Conservation (phyloP, 1,140 invertebrate genomes). For the Diachasmimorpha longicaudata region DNA sequence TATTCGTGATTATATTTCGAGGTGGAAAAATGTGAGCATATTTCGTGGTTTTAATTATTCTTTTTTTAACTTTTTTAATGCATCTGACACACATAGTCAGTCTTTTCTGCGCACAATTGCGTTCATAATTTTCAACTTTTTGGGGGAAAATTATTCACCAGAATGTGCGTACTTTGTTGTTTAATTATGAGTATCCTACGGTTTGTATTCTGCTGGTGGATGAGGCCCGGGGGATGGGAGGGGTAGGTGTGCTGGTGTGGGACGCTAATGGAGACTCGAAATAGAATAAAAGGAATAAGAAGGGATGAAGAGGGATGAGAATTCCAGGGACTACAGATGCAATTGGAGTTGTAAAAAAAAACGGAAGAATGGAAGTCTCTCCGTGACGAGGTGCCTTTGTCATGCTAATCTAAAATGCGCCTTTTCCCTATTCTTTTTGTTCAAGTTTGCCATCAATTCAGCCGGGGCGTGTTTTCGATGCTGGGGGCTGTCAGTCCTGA, state of each 20-base stretch:
- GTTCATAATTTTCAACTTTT: neutral
- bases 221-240: neutral
- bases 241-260: too few species aligned
- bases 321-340: neutral
- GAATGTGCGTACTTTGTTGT: neutral
- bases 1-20: neutral
- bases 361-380: neutral
- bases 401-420: conserved; percentile 27
- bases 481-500: conserved; percentile 89
- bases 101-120: neutral
- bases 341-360: conserved; percentile 1
- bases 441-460: conserved; percentile 92
- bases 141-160: neutral
- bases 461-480: conserved; percentile 88
- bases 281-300: neutral
- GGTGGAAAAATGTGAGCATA: neutral
- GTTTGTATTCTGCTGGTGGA: neutral
- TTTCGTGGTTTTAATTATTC: neutral
- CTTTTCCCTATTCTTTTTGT: conserved; percentile 44
- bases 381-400: conserved; percentile 26
- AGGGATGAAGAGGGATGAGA: neutral
- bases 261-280: neutral
- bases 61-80: neutral
- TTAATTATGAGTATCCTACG: neutral
- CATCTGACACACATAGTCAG: neutral